Evolutionary conservation across 2,797 vertebrate species (phyloP), one percentile per base, ranked within the genome.

Genomic region (Pogonophryne albipinna): DNA sequence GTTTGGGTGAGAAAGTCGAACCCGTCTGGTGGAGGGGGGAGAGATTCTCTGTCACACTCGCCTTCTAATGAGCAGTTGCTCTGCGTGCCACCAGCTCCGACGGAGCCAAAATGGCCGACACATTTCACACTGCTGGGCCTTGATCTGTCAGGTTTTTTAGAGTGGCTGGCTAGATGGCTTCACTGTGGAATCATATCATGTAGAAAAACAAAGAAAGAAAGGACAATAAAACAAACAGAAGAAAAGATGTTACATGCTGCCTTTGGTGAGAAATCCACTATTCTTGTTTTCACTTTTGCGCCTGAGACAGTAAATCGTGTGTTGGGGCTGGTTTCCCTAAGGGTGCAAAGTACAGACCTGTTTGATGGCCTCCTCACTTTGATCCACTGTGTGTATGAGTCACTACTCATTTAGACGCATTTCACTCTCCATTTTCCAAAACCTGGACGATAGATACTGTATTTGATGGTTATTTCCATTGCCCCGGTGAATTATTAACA

Each of bases 61-160:
- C 84, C 87, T 80, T 82, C 80, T 93, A 93, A 94, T 92, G 93
- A 94, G 93, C 89, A 85, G 80, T 80, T 70, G 78, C 91, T 85
- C 90, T 75, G 84, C 51, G 62, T 85, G 91, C 87, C 84, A 76
- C 80, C 82, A 23, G 74, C 83, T 87, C 87, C 65, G 51, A 78
- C 71, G 0, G 83, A 91, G 88, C 84, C 87, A 92, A 93, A 89
- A 92, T 91, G 91, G 87, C 89, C 71, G 89, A 79, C 84, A 70
- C 84, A 79, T 90, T 92, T 91, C 85, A 82, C 83, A 79, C 76
- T 59, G 66, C 85, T 61, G 78, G 64, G 83, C 82, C 87, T 85
- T 85, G 83, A 89, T 89, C 81, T 85, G 82, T 78, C 60, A 31
- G 71, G 31, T 66, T 70, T 70, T 38, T 53, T 53, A 70, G 82